Percentiles rank a stretch among this genome's conserved stretches.
phyloP scores from a whole-genome alignment of 2,888 invertebrate species.

The Campoplex nolae region DNA sequence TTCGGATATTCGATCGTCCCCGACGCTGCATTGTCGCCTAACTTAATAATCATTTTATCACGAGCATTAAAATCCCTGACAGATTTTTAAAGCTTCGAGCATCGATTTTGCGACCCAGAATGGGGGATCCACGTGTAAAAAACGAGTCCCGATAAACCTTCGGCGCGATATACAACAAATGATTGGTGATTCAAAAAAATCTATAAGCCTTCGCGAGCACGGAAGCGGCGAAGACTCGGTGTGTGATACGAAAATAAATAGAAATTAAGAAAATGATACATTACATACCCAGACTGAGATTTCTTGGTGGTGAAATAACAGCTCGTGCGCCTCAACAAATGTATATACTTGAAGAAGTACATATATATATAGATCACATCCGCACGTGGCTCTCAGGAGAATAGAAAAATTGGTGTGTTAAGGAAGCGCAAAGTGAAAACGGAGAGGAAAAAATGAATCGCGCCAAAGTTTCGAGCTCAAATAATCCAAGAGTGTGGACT shows the following conservation, averaged over 20 bases:
- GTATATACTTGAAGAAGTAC: neutral
- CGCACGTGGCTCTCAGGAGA: neutral
- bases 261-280: constrained; percentile 27
- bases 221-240: neutral
- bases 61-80: neutral
- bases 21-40: neutral
- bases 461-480: neutral
- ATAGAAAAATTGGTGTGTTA: neutral
- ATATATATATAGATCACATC: neutral
- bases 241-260: neutral
- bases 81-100: neutral
- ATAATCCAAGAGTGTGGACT: constrained; percentile 7
- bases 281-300: constrained; percentile 45
- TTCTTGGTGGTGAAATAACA: constrained; percentile 13
- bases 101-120: neutral
- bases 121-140: neutral
- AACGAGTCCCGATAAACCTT: neutral
- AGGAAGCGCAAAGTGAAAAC: neutral
- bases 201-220: neutral
- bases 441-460: neutral
- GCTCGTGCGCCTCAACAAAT: neutral
- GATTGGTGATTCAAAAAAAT: neutral
- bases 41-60: neutral
- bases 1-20: neutral
- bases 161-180: neutral